These are phyloP conservation scores for Lucilia cuprina DNA, from an alignment of 1,140 invertebrate species.

Conservation along the genomic window DNA sequence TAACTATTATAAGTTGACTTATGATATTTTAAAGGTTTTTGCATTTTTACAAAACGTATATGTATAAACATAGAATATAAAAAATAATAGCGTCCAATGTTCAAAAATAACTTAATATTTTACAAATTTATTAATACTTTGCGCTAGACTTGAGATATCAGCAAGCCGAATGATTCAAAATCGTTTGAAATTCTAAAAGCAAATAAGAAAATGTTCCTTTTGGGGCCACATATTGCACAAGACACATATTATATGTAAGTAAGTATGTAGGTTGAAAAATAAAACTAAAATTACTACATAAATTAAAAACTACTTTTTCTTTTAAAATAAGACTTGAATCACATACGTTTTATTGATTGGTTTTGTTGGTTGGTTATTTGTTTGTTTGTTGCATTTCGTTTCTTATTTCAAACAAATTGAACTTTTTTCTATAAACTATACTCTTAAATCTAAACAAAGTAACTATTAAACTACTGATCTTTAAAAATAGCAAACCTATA, in stretches of 20 bases:
- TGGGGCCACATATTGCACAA: not conserved
- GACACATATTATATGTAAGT: not conserved
- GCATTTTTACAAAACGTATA: too few relatives aligned
- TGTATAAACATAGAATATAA: too few relatives aligned
- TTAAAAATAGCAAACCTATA: not conserved
- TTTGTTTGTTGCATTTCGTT: not conserved
- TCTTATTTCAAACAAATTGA: conserved; percentile 9
- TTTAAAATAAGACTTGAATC: conserved; percentile 60
- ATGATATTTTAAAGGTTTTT: too few relatives aligned
- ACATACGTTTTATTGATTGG: conserved; percentile 47
- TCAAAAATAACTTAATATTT: too few relatives aligned
- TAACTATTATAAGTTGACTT: too few relatives aligned
- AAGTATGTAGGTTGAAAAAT: not conserved
- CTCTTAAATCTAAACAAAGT: conserved; percentile 32
- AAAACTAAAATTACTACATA: conserved; percentile 39
- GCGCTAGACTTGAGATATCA: too few relatives aligned
- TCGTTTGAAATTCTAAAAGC: not conserved
- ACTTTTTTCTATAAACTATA: not conserved
- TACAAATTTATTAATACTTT: too few relatives aligned
- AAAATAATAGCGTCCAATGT: too few relatives aligned
- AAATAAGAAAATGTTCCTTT: not conserved
- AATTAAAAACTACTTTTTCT: conserved; percentile 49
- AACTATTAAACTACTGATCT: conserved; percentile 2
- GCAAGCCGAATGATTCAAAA: too few relatives aligned
- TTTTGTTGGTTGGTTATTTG: conserved; percentile 3